Evolutionary conservation across 2,888 invertebrate genomes (phyloP).

Genomic region (Flexamia atlantica): DNA sequence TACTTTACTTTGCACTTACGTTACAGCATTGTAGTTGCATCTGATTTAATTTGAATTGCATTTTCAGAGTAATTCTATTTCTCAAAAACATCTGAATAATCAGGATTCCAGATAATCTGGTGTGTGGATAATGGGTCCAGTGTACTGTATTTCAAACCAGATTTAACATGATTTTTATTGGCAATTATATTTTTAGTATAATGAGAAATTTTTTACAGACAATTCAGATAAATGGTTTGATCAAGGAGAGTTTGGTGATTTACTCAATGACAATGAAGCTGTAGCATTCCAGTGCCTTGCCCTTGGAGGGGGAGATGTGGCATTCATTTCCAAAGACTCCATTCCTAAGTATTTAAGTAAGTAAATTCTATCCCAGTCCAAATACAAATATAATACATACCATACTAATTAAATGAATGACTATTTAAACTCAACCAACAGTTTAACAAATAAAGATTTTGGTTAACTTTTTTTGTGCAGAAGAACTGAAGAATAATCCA

Average conservation of each 20-base stretch:
- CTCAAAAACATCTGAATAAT: too few relatives aligned
- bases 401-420: not conserved
- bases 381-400: not conserved
- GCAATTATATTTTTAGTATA: not conserved
- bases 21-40: too few relatives aligned
- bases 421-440: too few relatives aligned
- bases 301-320: constrained; percentile 85
- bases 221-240: constrained; percentile 35
- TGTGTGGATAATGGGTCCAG: too few relatives aligned
- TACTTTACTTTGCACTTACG: too few relatives aligned
- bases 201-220: constrained; percentile 18
- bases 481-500: constrained; percentile 21
- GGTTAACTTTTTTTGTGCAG: not conserved
- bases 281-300: constrained; percentile 82
- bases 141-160: too few relatives aligned
- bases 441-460: too few relatives aligned
- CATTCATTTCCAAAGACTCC: constrained; percentile 78
- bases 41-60: too few relatives aligned
- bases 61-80: too few relatives aligned
- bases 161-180: not conserved
- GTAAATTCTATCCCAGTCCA: not conserved
- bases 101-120: too few relatives aligned
- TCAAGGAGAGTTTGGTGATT: constrained; percentile 18
- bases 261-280: constrained; percentile 69
- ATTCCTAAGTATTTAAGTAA: constrained; percentile 57